Evolutionary conservation across 2,888 invertebrate species (phyloP), one percentile per base, ranked within the genome.

Genomic region (Pseudococcus viburni): DNA sequence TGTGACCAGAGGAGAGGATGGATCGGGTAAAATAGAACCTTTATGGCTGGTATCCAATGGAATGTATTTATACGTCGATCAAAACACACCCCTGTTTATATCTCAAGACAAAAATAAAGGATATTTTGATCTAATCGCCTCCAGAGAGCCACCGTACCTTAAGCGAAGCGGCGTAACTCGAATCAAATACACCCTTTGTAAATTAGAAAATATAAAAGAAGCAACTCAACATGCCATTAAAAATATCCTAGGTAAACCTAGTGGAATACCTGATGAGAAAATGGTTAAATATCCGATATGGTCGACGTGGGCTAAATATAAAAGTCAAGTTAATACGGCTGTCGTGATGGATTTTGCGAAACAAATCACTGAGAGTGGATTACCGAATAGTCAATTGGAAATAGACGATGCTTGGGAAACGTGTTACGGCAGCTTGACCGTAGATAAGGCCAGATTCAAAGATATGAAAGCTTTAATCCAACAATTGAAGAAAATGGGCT

Each of bases 391-490:
- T 68, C 96, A 96, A 91, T 92, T 96, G 77, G 97, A 97, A 92
- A 96, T 98, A 89, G 97, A 97, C 90, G 97, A 97, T 91, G 93
- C 95, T 39, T 97, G 97, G 96, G 97, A 97, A 91, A 94, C 94
- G 12, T 96, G 96, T 91, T 97, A 97, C 91, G 98, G 98, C 0
- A 95, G 96, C 0, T 92, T 96, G 86, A 85, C 48, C 11, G 84
- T 97, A 89, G 93, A 96, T 90, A 92, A 92, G 33, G 92, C 91
- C 9, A 96, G 95, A 91, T 95, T 97, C 90, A 94, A 95, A 0
- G 92, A 96, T 90, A 93, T 96, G 17, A 93, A 92, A 86, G 91
- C 93, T 85, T 92, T 96, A 17, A 93, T 95, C 0, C 91, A 93
- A 51, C 92, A 93, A 80, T 92, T 97, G 33, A 89, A 88, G 42